These are phyloP conservation scores for Diarsia rubi DNA, from an alignment of 2,888 invertebrate species.

Conservation along the genomic window DNA sequence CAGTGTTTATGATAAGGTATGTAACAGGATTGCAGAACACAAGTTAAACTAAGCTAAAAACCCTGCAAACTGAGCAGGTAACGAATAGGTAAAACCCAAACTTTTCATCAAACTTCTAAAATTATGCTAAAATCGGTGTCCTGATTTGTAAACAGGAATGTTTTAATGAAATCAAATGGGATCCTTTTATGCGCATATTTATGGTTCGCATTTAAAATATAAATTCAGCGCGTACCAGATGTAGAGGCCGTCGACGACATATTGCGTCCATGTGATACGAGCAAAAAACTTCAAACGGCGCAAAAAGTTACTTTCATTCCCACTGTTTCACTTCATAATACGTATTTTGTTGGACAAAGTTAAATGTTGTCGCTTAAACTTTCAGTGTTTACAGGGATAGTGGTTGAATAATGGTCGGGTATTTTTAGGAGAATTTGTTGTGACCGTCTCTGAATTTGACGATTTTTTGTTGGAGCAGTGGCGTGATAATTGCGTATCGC, in stretches of 20 bases:
- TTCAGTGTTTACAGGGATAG: constrained; percentile 45
- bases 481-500: too few relatives aligned
- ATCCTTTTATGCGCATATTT: constrained; percentile 90
- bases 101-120: constrained; percentile 65
- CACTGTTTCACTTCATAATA: constrained; percentile 60
- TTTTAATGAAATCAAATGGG: constrained; percentile 83
- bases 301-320: constrained; percentile 61
- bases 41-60: constrained; percentile 7
- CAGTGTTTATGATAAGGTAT: too few relatives aligned
- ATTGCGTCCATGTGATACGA: constrained; percentile 73
- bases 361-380: constrained; percentile 39
- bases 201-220: constrained; percentile 77
- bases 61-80: not conserved
- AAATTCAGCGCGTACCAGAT: constrained; percentile 70
- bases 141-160: constrained; percentile 73
- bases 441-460: not conserved
- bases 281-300: constrained; percentile 71
- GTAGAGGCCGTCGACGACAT: constrained; percentile 72
- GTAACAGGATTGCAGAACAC: not conserved
- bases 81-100: constrained; percentile 29
- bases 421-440: constrained; percentile 14
- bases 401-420: constrained; percentile 29
- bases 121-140: constrained; percentile 70
- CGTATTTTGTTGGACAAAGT: constrained; percentile 51
- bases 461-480: too few relatives aligned